Conservation (phyloP, 2,113 vertebrate species). For the Etia nguti region DNA sequence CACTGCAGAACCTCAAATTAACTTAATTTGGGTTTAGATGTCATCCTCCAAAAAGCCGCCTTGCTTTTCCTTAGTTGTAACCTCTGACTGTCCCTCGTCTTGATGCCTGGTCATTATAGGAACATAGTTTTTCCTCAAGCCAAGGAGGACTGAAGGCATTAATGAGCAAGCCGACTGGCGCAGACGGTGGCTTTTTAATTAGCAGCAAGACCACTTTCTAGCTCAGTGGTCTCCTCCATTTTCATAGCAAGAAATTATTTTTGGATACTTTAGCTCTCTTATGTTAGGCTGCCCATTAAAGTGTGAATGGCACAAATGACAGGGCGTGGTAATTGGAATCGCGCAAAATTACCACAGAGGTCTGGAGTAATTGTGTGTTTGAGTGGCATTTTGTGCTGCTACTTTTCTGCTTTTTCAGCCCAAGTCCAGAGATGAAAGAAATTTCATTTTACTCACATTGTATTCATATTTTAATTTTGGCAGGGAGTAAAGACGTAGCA, state of each 20-base stretch:
- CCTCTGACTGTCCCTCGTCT: conserved; percentile 23
- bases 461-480: not conserved
- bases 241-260: conserved; percentile 32
- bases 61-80: not conserved
- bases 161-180: conserved; percentile 53
- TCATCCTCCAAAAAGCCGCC: conserved; percentile 37
- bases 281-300: not conserved
- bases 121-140: conserved; percentile 4
- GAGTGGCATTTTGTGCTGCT: not conserved
- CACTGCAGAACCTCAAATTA: conserved; percentile 50
- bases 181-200: conserved; percentile 54
- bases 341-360: conserved; percentile 6
- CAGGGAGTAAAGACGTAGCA: not conserved
- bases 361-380: conserved; percentile 7
- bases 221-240: conserved; percentile 5
- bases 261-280: conserved; percentile 16
- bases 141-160: conserved; percentile 23
- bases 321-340: conserved; percentile 17
- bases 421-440: not conserved
- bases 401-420: not conserved
- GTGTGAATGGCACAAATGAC: conserved; percentile 9
- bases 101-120: not conserved
- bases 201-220: conserved; percentile 31
- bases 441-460: not conserved
- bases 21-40: conserved; percentile 56